Conservation (phyloP, 1,140 invertebrate genomes). For the Hermatobates lingyangjiaoensis region DNA sequence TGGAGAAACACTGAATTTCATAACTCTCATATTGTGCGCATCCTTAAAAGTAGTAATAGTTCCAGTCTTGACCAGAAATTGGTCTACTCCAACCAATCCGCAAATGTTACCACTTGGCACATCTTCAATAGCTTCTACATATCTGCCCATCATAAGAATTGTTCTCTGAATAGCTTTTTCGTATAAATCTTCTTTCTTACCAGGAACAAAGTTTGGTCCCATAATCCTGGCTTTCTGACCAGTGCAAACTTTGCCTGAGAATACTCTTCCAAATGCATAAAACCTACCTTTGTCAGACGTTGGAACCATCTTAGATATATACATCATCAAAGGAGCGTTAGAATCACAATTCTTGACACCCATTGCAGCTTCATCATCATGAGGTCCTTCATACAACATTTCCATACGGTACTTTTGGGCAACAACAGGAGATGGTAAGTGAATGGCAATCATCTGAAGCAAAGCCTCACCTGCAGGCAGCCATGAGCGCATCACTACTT, state of each 20-base stretch:
- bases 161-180: constrained; percentile 99
- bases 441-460: constrained; percentile 99
- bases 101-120: constrained; percentile 99
- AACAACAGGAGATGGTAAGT: constrained; percentile 94
- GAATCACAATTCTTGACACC: constrained; percentile 87
- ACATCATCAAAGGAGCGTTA: constrained; percentile 98
- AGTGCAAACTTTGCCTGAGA: constrained; percentile 86
- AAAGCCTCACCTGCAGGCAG: constrained; percentile 96
- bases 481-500: constrained; percentile 97
- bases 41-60: constrained; percentile 98
- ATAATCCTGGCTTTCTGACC: constrained; percentile 94
- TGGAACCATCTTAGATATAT: constrained; percentile 99
- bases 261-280: constrained; percentile 99
- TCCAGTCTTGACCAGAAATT: constrained; percentile 98
- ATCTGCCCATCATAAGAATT: constrained; percentile 99
- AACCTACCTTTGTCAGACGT: constrained; percentile 98
- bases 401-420: constrained; percentile 99
- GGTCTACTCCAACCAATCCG: constrained; percentile 98
- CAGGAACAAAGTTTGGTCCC: constrained; percentile 94
- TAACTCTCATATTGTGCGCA: constrained; percentile 97
- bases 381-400: constrained; percentile 95
- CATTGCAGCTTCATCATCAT: constrained; percentile 88
- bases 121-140: constrained; percentile 98
- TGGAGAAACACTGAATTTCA: constrained; percentile 98
- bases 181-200: constrained; percentile 98